A percentile compares a stretch with the other conserved stretches of the same genome.
These are phyloP conservation scores for Aleiodes leptofemur DNA, from an alignment of 2,888 invertebrate genomes.

Conservation along the genomic window DNA sequence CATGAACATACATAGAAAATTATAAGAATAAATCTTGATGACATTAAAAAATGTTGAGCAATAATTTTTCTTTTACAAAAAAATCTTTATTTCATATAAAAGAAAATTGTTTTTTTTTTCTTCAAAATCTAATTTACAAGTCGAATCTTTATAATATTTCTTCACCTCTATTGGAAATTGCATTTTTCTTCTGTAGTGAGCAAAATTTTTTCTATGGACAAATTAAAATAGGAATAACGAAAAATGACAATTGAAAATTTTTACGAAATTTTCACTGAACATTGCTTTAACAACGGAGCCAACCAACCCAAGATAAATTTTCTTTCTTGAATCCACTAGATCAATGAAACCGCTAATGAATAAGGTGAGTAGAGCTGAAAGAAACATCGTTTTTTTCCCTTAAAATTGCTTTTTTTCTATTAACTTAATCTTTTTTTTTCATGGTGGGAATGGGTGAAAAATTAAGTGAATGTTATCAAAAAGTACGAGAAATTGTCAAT, in stretches of 20 bases:
- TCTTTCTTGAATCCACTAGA: conserved; percentile 74
- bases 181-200: too few species aligned
- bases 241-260: conserved; percentile 52
- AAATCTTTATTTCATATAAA: too few species aligned
- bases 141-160: too few species aligned
- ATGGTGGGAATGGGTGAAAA: background rate
- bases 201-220: conserved; percentile 12
- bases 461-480: background rate
- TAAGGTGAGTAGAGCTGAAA: conserved; percentile 73
- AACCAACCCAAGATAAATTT: conserved; percentile 72
- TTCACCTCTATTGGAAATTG: too few species aligned
- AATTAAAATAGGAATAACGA: conserved; percentile 42
- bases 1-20: too few species aligned
- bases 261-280: conserved; percentile 57
- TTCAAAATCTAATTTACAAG: too few species aligned
- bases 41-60: too few species aligned
- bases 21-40: too few species aligned
- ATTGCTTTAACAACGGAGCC: conserved; percentile 67
- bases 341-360: conserved; percentile 68
- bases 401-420: conserved; percentile 62
- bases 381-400: conserved; percentile 69
- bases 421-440: conserved; percentile 4
- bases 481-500: conserved; percentile 16
- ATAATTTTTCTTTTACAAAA: too few species aligned
- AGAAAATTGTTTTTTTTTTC: too few species aligned